Conservation (phyloP, 2,113 vertebrate species). For the Typhlomys cinereus region DNA sequence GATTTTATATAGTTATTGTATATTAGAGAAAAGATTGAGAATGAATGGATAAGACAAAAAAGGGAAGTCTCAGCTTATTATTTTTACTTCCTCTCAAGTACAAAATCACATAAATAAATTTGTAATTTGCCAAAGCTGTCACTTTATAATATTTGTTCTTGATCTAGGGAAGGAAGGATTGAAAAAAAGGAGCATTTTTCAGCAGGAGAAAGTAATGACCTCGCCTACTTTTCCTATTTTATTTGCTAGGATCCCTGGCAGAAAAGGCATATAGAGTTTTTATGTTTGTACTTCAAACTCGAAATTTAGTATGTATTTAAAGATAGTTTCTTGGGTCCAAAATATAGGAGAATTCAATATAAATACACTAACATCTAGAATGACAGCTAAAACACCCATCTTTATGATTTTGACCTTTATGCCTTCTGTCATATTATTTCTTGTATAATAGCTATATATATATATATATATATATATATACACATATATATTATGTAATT, state of each 20-base stretch:
- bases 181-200: constrained; percentile 45
- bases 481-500: constrained; percentile 59
- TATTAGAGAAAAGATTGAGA: constrained; percentile 49
- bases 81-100: constrained; percentile 67
- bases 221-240: no score
- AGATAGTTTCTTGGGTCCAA: constrained; percentile 50
- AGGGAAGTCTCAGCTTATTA: constrained; percentile 55
- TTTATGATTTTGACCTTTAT: constrained; percentile 54
- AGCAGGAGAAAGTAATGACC: not conserved
- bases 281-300: constrained; percentile 45
- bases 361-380: constrained; percentile 45
- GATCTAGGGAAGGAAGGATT: not conserved
- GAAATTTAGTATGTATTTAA: constrained; percentile 55
- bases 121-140: constrained; percentile 67
- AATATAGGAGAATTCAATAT: constrained; percentile 49
- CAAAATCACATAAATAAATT: constrained; percentile 59
- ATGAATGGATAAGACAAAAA: constrained; percentile 71
- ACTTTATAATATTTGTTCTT: constrained; percentile 61
- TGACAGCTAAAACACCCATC: constrained; percentile 43
- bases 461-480: no score
- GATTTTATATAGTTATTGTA: constrained; percentile 52
- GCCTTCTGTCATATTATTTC: constrained; percentile 4
- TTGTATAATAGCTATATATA: constrained; percentile 65
- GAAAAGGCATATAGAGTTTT: constrained; percentile 19
- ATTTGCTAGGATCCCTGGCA: constrained; percentile 62